Percentiles rank a stretch among this genome's conserved stretches.
These are phyloP conservation scores for Ahaetulla prasina DNA, from an alignment of 2,113 vertebrate genomes.

Conservation along the genomic window DNA sequence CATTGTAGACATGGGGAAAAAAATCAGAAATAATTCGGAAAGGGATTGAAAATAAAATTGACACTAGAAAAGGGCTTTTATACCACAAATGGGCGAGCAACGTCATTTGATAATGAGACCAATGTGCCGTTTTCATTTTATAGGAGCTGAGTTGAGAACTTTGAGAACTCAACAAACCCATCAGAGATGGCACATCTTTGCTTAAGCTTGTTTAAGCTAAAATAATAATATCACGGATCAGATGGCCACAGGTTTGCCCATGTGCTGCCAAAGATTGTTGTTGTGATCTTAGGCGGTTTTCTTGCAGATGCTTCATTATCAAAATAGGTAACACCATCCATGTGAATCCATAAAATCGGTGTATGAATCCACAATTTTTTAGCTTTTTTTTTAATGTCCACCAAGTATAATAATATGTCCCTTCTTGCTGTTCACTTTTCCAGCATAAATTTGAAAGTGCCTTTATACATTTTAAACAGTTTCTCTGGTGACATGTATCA, in stretches of 20 bases:
- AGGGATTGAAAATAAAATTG: neutral
- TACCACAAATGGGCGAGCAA: neutral
- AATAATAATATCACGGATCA: neutral
- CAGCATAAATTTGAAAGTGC: neutral
- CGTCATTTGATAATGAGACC: neutral
- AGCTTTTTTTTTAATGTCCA: neutral
- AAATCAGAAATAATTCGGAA: neutral
- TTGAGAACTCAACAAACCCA: neutral
- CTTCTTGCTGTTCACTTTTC: neutral
- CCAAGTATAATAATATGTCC: neutral
- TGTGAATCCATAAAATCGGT: neutral
- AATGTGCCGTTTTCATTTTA: neutral
- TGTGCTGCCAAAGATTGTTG: neutral
- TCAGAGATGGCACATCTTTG: neutral
- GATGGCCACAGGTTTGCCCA: neutral
- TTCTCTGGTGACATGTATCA: neutral
- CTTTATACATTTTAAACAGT: neutral
- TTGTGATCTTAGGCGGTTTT: neutral
- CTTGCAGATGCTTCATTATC: neutral
- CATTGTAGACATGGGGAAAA: neutral
- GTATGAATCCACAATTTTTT: neutral
- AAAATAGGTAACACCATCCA: neutral
- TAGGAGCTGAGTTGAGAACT: neutral
- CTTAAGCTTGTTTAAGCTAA: neutral
- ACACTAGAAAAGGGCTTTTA: neutral